Evolutionary conservation across 2,888 invertebrate genomes (phyloP).

Genomic region (Rhamphomyia laevipes): DNA sequence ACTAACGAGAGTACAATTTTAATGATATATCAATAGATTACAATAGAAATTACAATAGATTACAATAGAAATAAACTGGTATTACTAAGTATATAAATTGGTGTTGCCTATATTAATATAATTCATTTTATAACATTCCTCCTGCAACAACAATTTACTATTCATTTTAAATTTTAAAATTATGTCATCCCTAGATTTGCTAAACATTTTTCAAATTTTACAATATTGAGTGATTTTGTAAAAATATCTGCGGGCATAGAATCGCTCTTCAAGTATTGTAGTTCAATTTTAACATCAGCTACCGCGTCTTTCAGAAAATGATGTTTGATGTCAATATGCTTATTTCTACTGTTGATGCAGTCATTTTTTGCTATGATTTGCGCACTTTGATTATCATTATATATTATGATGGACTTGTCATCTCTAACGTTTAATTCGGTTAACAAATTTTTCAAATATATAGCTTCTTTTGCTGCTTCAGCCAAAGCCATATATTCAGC

Average conservation of each 20-base stretch:
- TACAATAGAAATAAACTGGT: too few species aligned
- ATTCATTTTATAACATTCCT: too few species aligned
- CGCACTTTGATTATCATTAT: conserved; percentile 15
- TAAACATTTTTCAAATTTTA: too few species aligned
- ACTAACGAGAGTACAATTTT: too few species aligned
- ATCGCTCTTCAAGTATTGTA: conserved; percentile 12
- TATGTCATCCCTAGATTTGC: too few species aligned
- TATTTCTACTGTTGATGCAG: conserved; percentile 11
- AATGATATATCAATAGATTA: too few species aligned
- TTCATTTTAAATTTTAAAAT: too few species aligned
- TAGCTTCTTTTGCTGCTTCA: conserved; percentile 13
- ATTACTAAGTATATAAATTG: too few species aligned
- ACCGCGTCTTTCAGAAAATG: conserved; percentile 12
- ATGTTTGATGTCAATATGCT: conserved; percentile 15
- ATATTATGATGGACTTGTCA: conserved; percentile 7
- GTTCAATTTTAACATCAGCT: conserved; percentile 6
- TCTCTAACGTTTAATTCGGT: conserved; percentile 6
- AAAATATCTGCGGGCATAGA: conserved; percentile 14
- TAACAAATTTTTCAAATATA: conserved; percentile 10
- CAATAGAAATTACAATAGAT: too few species aligned
- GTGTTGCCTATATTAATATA: too few species aligned
- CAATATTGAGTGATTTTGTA: conserved; percentile 10
- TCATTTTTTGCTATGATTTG: conserved; percentile 9
- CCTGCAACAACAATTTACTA: too few species aligned
- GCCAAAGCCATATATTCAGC: conserved; percentile 15